These are phyloP conservation scores for Polyommatus icarus DNA, from an alignment of 2,888 invertebrate species.

Conservation along the genomic window DNA sequence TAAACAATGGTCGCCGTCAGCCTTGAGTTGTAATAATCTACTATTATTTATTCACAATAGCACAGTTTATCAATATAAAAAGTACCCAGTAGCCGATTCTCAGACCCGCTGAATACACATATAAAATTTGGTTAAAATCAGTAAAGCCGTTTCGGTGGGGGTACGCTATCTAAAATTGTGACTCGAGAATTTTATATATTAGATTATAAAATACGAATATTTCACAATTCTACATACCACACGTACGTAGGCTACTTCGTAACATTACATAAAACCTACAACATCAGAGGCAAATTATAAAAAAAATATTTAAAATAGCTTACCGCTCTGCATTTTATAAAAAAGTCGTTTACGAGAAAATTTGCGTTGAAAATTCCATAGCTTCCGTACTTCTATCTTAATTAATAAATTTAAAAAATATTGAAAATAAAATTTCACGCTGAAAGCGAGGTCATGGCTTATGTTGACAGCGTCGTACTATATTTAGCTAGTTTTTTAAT, in stretches of 20 bases:
- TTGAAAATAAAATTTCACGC: background rate
- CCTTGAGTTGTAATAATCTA: too few relatives aligned
- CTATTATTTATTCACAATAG: too few relatives aligned
- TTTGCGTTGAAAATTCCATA: background rate
- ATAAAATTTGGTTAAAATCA: too few relatives aligned
- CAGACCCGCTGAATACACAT: too few relatives aligned
- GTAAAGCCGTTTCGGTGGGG: too few relatives aligned
- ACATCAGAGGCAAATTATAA: background rate
- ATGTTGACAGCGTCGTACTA: background rate
- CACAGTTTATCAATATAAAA: too few relatives aligned
- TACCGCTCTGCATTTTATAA: background rate
- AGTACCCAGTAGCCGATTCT: too few relatives aligned
- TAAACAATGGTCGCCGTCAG: too few relatives aligned
- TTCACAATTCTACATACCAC: background rate
- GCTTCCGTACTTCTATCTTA: constrained; percentile 16
- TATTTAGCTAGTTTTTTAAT: background rate
- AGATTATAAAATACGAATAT: too few relatives aligned
- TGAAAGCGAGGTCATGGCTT: background rate
- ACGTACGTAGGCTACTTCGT: background rate
- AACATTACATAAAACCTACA: background rate
- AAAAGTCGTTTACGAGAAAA: constrained; percentile 17
- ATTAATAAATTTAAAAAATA: constrained; percentile 26
- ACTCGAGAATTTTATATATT: too few relatives aligned
- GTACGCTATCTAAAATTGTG: too few relatives aligned
- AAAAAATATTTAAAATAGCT: too few relatives aligned